These are phyloP conservation scores for Eutolmus rufibarbis DNA, from an alignment of 2,888 invertebrate species.

Conservation along the genomic window DNA sequence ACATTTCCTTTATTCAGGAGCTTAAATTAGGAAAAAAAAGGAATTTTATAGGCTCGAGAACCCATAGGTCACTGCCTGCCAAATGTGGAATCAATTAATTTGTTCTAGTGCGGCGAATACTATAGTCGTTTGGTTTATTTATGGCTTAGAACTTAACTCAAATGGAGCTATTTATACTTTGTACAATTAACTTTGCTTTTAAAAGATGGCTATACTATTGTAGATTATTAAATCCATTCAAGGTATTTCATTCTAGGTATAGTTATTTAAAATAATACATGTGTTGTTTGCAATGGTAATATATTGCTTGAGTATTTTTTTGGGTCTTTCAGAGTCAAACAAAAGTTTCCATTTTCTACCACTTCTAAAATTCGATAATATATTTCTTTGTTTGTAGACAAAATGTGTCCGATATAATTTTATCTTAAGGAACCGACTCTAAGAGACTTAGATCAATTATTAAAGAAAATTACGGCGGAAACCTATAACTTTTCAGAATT, in stretches of 20 bases:
- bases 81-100: neutral
- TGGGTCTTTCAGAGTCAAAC: no score
- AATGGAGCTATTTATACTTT: neutral
- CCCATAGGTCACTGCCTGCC: neutral
- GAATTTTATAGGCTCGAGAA: neutral
- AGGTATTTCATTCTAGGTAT: neutral
- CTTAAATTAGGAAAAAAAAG: neutral
- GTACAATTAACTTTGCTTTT: neutral
- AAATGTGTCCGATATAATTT: no score
- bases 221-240: neutral
- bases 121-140: neutral
- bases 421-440: no score
- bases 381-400: no score
- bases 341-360: no score
- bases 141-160: neutral
- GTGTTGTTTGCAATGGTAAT: no score
- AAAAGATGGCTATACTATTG: neutral
- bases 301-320: no score
- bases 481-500: no score
- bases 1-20: neutral
- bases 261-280: no score
- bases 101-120: neutral
- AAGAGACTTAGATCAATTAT: no score
- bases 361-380: no score
- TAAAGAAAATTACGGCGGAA: no score